Conservation (phyloP, 2,888 invertebrate genomes). For the Perdita meconis region DNA sequence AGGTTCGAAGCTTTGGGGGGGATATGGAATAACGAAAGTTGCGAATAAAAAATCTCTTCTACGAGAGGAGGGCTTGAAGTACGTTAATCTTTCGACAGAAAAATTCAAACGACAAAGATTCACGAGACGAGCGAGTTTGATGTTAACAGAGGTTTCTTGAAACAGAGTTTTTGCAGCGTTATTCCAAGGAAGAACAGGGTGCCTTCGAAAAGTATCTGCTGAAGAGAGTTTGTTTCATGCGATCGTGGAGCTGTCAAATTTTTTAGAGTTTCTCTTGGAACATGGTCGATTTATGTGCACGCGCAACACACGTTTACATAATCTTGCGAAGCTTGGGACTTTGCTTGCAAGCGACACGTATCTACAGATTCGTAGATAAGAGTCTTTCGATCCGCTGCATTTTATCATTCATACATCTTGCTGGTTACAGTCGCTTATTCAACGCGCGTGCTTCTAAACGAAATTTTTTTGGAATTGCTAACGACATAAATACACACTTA, state of each 20-base stretch:
- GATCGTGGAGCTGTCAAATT: conserved; percentile 33
- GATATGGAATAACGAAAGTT: conserved; percentile 4
- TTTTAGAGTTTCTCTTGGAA: conserved; percentile 24
- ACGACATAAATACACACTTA: too few species aligned
- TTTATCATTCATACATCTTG: conserved; percentile 34
- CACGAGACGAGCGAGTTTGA: background rate
- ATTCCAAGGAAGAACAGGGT: conserved; percentile 1
- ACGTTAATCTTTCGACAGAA: background rate
- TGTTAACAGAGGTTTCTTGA: conserved; percentile 3
- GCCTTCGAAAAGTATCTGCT: conserved; percentile 26
- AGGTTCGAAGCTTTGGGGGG: conserved; percentile 14
- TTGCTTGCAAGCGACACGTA: background rate
- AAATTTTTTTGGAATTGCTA: conserved; percentile 4
- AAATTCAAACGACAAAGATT: background rate
- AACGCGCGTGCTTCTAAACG: conserved; percentile 8
- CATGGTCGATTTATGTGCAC: conserved; percentile 11
- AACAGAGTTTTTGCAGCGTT: conserved; percentile 2
- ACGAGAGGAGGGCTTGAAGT: background rate
- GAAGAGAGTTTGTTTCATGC: conserved; percentile 18
- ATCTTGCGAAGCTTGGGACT: conserved; percentile 13
- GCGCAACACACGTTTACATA: background rate
- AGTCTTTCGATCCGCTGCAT: conserved; percentile 33
- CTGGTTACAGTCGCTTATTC: conserved; percentile 20
- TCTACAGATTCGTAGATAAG: conserved; percentile 32
- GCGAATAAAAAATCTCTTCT: conserved; percentile 31